Evolutionary conservation across 2,113 vertebrate species (phyloP).

Genomic region (Tringa solitaria): DNA sequence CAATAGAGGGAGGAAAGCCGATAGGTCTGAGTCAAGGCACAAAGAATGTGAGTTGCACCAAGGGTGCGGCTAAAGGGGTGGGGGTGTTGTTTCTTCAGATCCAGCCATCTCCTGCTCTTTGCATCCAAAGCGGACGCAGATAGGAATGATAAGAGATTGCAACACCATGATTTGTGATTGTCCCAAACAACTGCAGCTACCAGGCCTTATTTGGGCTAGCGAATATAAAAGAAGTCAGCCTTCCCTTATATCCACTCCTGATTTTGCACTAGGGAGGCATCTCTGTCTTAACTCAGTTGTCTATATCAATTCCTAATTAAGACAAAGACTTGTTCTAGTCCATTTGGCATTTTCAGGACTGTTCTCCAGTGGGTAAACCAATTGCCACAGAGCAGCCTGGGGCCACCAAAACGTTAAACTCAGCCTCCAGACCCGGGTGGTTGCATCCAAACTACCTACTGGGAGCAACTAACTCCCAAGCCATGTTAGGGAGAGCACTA

Average conservation of each 20-base stretch:
- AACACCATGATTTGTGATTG: neutral
- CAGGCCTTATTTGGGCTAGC: neutral
- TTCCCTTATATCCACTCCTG: neutral
- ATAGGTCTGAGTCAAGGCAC: neutral
- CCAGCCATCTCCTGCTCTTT: neutral
- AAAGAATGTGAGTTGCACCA: slow-evolving; percentile 22
- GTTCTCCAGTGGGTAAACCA: neutral
- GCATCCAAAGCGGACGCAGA: neutral
- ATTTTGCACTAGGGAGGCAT: neutral
- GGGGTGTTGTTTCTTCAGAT: neutral
- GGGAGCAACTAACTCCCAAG: neutral
- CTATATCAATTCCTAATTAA: neutral
- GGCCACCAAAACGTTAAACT: neutral
- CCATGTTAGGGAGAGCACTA: neutral
- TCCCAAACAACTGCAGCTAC: neutral
- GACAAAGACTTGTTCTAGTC: neutral
- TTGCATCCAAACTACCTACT: neutral
- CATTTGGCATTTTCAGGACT: neutral
- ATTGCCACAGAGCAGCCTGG: neutral
- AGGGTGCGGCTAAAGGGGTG: neutral
- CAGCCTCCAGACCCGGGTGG: neutral
- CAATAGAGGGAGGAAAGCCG: neutral
- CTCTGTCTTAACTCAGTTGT: neutral
- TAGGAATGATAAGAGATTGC: neutral
- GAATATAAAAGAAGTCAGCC: neutral